Base-by-base conservation (phyloP, 2,113 vertebrate species). In the Phaethornis superciliosus region DNA sequence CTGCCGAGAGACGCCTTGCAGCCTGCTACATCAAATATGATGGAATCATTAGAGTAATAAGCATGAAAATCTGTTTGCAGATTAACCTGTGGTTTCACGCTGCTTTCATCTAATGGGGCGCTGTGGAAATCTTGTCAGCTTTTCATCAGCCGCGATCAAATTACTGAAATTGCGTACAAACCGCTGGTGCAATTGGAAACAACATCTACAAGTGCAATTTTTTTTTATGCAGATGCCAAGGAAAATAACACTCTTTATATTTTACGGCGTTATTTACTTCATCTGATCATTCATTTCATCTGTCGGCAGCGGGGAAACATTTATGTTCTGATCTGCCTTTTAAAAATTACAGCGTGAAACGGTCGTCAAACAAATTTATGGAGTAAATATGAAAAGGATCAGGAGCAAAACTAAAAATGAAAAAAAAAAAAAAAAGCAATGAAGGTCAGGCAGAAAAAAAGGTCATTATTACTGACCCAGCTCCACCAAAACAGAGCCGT, bases 11-110 rank as follows among this genome's bases (percentile, higher is more conserved):
- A 97, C 97, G 98, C 97, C 97, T 97, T 92, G 97, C 97, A 98
- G 97, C 97, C 98, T 96, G 94, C 97, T 98, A 98, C 98, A 98
- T 99, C 98, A 99, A 98, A 99, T 98, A 98, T 99, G 98, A 98
- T 98, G 98, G 98, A 98, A 99, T 99, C 99, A 98, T 99, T 99
- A 99, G 99, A 98, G 99, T 99, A 99, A 99, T 99, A 99, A 99
- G 98, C 98, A 98, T 98, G 99, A 98, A 99, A 99, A 99, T 99
- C 98, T 99, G 99, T 99, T 99, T 98, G 98, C 98, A 98, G 98
- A 99, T 99, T 99, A 99, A 98, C 98, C 98, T 98, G 97, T 98
- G 97, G 97, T 98, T 98, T 97, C 96, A 97, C 51, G 97, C 97
- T 97, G 98, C 98, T 98, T 98, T 99, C 98, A 99, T 99, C 98